Percentiles rank a stretch among this genome's conserved stretches.
Evolutionary conservation across 2,888 invertebrate genomes (phyloP).

Genomic region (Zygothrica quintamaculata): DNA sequence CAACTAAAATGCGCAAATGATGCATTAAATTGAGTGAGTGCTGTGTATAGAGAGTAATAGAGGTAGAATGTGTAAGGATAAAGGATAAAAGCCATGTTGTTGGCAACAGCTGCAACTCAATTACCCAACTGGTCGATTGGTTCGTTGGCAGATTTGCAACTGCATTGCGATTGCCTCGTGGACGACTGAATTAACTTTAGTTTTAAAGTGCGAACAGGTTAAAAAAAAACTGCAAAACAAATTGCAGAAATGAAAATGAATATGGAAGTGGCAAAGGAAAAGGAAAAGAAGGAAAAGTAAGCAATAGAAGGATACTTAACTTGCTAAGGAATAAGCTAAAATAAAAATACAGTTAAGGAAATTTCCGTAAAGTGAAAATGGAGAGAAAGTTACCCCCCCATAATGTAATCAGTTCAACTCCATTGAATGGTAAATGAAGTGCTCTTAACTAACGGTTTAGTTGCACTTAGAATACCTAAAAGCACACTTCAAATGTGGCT

Average conservation of each 20-base stretch:
- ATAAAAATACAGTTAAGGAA: no score
- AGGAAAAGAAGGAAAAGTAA: not conserved
- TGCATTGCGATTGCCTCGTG: constrained; percentile 14
- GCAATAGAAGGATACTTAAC: no score
- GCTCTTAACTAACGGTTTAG: no score
- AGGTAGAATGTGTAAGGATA: constrained; percentile 2
- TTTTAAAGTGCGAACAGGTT: not conserved
- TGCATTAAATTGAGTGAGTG: constrained; percentile 64
- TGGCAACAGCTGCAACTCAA: constrained; percentile 41
- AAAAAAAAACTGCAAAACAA: not conserved
- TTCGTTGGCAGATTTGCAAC: constrained; percentile 12
- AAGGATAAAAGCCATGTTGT: not conserved
- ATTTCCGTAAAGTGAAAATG: no score
- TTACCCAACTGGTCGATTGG: constrained; percentile 20
- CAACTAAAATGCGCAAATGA: constrained; percentile 58
- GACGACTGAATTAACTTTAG: constrained; percentile 13
- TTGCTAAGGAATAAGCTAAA: no score
- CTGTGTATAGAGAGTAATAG: constrained; percentile 3
- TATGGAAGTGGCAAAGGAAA: not conserved
- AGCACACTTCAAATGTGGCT: no score
- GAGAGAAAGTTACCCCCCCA: no score
- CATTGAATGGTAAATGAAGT: no score
- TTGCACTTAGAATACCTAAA: no score
- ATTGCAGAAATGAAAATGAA: not conserved
- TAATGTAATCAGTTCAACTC: no score